These are phyloP conservation scores for Capitulum mitella DNA, from an alignment of 2,888 invertebrate genomes.

Conservation along the genomic window DNA sequence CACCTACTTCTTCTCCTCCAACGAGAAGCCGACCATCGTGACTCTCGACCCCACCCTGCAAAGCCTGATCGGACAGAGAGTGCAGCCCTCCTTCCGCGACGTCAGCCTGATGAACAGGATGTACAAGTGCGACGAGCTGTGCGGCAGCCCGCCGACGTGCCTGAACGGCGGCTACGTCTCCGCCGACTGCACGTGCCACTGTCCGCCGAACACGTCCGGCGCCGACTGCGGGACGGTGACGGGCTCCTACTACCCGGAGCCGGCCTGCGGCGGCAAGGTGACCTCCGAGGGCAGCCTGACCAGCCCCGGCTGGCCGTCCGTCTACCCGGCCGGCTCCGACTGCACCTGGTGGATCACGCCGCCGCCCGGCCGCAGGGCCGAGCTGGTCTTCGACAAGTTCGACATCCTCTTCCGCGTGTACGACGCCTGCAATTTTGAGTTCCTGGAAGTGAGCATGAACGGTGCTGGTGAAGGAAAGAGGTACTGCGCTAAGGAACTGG, in stretches of 20 bases:
- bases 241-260: background rate
- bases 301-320: background rate
- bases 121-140: background rate
- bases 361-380: background rate
- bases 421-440: background rate
- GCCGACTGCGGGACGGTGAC: background rate
- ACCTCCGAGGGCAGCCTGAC: background rate
- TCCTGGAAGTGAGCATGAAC: background rate
- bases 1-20: background rate
- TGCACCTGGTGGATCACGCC: background rate
- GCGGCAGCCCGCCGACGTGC: background rate
- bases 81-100: background rate
- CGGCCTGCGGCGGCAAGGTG: background rate
- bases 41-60: background rate
- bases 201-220: conserved; percentile 6
- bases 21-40: background rate
- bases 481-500: background rate
- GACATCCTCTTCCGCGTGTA: background rate
- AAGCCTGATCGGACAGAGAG: background rate
- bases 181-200: conserved; percentile 4
- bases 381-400: background rate
- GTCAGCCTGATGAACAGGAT: background rate
- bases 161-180: conserved; percentile 5
- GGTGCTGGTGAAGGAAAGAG: background rate
- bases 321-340: background rate